A percentile compares a stretch with the other conserved stretches of the same genome.
These are phyloP conservation scores for Cynocephalus volans DNA, from an alignment of 2,113 vertebrate species.

Conservation along the genomic window DNA sequence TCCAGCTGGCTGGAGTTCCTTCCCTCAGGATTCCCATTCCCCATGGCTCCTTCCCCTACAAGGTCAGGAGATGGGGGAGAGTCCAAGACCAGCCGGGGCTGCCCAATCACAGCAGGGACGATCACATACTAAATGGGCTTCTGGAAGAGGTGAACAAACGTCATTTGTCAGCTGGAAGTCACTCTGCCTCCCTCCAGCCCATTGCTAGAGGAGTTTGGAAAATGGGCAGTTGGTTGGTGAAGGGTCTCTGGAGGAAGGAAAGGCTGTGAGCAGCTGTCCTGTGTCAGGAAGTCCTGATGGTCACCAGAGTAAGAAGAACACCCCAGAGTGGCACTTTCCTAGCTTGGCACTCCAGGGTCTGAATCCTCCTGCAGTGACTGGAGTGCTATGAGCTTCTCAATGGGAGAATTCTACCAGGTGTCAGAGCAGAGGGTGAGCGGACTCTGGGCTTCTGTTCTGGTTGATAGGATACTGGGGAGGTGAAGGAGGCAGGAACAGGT, in stretches of 20 bases:
- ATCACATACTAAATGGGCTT: not conserved
- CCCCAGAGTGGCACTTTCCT: not conserved
- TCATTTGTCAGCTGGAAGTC: not conserved
- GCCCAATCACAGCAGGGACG: fast-evolving
- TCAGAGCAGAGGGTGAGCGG: not conserved
- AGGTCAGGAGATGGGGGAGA: fast-evolving
- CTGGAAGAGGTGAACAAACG: not conserved
- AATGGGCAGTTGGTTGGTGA: not conserved
- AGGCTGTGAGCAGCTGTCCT: not conserved
- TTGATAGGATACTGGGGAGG: fast-evolving
- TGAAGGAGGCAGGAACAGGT: not conserved
- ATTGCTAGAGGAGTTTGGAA: not conserved
- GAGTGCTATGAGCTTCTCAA: not conserved
- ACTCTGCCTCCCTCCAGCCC: not conserved
- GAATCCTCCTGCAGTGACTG: not conserved
- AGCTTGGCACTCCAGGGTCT: not conserved
- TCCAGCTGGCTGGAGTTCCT: not conserved
- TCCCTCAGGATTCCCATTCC: not conserved
- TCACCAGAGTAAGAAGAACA: not conserved
- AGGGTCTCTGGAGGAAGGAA: not conserved
- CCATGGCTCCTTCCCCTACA: fast-evolving
- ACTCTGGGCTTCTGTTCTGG: not conserved
- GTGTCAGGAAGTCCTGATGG: not conserved
- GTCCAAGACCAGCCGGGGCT: fast-evolving
- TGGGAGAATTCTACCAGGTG: fast-evolving